Evolutionary conservation across 2,113 vertebrate species (phyloP).

Genomic region (Fregata magnificens): DNA sequence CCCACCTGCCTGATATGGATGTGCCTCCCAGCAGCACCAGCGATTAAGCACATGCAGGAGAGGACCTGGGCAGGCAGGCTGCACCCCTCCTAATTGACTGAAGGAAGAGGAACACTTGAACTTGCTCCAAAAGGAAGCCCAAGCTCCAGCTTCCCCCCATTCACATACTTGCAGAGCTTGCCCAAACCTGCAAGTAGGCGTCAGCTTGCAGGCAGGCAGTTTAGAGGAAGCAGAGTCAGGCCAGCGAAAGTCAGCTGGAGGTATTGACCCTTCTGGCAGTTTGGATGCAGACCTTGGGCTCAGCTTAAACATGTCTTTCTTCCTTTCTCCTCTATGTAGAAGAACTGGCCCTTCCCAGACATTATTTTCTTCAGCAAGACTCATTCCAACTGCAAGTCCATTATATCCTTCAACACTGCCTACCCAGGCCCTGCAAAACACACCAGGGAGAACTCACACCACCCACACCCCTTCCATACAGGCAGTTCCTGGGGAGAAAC

Average conservation of each 20-base stretch:
- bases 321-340: neutral
- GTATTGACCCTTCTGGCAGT: slow-evolving; percentile 30
- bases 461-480: neutral
- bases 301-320: slow-evolving; percentile 14
- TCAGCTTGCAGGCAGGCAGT: neutral
- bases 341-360: neutral
- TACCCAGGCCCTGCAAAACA: neutral
- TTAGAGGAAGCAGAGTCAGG: slow-evolving; percentile 14
- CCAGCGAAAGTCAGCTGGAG: slow-evolving; percentile 16
- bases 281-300: slow-evolving; percentile 8
- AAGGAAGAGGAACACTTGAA: slow-evolving; percentile 30
- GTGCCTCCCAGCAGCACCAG: slow-evolving; percentile 17
- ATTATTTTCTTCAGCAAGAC: neutral
- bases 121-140: slow-evolving; percentile 34
- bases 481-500: neutral
- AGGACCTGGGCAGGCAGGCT: slow-evolving; percentile 6
- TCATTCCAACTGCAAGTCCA: neutral
- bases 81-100: neutral
- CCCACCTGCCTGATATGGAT: neutral
- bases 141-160: slow-evolving; percentile 12
- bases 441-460: neutral
- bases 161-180: slow-evolving; percentile 22
- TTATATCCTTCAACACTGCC: neutral
- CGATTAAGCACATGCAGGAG: neutral
- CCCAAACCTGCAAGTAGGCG: slow-evolving; percentile 21